Evolutionary conservation across 2,888 invertebrate genomes (phyloP).

Genomic region (Caenorhabditis sp.): DNA sequence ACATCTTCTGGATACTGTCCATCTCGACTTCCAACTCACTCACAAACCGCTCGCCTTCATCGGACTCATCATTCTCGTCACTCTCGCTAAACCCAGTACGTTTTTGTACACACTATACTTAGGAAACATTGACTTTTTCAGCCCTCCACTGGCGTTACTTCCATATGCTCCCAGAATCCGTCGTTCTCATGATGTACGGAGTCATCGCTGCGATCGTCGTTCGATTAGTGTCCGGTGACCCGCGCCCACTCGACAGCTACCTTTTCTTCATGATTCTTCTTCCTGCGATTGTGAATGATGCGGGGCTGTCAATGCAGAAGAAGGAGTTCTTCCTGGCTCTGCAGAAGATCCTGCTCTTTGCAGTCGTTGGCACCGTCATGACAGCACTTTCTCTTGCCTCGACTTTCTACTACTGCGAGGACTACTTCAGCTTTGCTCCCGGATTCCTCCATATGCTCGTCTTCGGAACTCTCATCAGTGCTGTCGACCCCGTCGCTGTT

Average conservation of each 20-base stretch:
- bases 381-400: conserved; percentile 83
- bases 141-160: conserved; percentile 34
- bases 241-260: conserved; percentile 79
- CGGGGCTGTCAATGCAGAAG: conserved; percentile 98
- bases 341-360: conserved; percentile 94
- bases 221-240: no score
- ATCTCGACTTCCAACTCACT: conserved; percentile 51
- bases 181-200: conserved; percentile 65
- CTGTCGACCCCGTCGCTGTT: conserved; percentile 77
- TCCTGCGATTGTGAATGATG: conserved; percentile 97
- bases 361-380: conserved; percentile 92
- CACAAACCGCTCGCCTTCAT: conserved; percentile 39
- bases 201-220: conserved; percentile 56
- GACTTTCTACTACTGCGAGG: conserved; percentile 8
- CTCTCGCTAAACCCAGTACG: conserved; percentile 55
- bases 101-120: not conserved
- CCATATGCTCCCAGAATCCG: conserved; percentile 64
- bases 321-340: conserved; percentile 94
- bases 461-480: conserved; percentile 70
- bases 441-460: conserved; percentile 49
- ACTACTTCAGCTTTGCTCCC: not conserved
- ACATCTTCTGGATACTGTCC: conserved; percentile 40
- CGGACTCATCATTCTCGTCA: conserved; percentile 38
- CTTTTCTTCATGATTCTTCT: conserved; percentile 97
- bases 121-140: conserved; percentile 13